Conservation (phyloP, 2,888 invertebrate species). For the Apamea epomidion region DNA sequence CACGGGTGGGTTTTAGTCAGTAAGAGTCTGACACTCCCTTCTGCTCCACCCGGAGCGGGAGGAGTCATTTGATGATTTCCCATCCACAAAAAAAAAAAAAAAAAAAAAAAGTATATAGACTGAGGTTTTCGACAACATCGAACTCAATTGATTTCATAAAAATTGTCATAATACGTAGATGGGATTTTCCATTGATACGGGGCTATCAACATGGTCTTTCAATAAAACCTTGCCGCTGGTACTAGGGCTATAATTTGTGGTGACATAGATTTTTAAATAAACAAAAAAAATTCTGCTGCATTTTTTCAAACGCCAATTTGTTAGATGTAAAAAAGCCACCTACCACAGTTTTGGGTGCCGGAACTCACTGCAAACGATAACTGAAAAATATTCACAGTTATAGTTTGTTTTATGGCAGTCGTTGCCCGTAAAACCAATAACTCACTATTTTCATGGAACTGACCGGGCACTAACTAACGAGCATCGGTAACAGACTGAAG, state of each 20-base stretch:
- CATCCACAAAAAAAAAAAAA: too few relatives aligned
- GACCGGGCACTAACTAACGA: conserved; percentile 12
- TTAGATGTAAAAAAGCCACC: not conserved
- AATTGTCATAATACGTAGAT: not conserved
- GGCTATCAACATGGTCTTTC: not conserved
- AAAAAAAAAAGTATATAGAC: not conserved
- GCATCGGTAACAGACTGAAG: too few relatives aligned
- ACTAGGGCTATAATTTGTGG: not conserved
- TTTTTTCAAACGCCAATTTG: not conserved
- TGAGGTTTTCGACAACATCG: too few relatives aligned
- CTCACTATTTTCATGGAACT: conserved; percentile 14
- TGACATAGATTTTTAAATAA: not conserved
- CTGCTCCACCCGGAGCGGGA: too few relatives aligned
- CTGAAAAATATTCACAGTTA: conserved; percentile 17
- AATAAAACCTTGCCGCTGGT: not conserved
- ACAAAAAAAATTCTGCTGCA: too few relatives aligned
- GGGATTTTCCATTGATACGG: not conserved
- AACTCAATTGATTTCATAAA: too few relatives aligned
- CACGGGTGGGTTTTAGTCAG: too few relatives aligned
- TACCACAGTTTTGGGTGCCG: not conserved
- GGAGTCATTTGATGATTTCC: too few relatives aligned
- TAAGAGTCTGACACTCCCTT: too few relatives aligned
- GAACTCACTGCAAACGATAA: not conserved
- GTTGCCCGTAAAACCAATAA: conserved; percentile 30
- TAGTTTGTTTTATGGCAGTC: conserved; percentile 9